Conservation (phyloP, 1,140 invertebrate species). For the Drosophila prosaltans region DNA sequence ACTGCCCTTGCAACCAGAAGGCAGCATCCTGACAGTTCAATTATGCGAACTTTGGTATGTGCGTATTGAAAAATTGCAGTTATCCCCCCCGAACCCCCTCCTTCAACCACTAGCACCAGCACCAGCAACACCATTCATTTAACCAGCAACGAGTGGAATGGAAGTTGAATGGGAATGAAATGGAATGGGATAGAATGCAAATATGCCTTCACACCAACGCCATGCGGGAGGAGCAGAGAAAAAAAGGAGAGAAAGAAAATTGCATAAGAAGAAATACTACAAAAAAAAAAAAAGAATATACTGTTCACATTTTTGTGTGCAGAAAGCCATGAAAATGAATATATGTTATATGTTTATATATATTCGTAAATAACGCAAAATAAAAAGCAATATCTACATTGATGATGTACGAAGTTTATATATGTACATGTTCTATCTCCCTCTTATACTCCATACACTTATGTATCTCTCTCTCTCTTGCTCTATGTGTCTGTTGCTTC, state of each 20-base stretch:
- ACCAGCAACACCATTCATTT: constrained; percentile 1
- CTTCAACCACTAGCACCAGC: too few relatives aligned
- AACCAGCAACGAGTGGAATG: constrained; percentile 5
- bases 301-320: constrained; percentile 47
- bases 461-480: not conserved
- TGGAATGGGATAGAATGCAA: constrained; percentile 27
- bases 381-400: constrained; percentile 73
- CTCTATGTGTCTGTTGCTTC: constrained; percentile 15
- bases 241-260: constrained; percentile 16
- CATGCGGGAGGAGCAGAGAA: constrained; percentile 10
- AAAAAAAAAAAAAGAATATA: constrained; percentile 22
- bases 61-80: constrained; percentile 65
- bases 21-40: constrained; percentile 72
- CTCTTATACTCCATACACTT: not conserved
- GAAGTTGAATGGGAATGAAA: not conserved
- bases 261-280: constrained; percentile 24
- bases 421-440: constrained; percentile 20
- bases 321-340: constrained; percentile 60
- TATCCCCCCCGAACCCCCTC: not conserved
- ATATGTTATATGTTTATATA: constrained; percentile 22
- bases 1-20: constrained; percentile 22
- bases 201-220: constrained; percentile 38
- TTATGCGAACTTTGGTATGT: constrained; percentile 60
- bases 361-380: constrained; percentile 32
- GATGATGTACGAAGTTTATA: constrained; percentile 56